Conservation (phyloP, 2,113 vertebrate genomes). For the Muntiacus muntjak region DNA sequence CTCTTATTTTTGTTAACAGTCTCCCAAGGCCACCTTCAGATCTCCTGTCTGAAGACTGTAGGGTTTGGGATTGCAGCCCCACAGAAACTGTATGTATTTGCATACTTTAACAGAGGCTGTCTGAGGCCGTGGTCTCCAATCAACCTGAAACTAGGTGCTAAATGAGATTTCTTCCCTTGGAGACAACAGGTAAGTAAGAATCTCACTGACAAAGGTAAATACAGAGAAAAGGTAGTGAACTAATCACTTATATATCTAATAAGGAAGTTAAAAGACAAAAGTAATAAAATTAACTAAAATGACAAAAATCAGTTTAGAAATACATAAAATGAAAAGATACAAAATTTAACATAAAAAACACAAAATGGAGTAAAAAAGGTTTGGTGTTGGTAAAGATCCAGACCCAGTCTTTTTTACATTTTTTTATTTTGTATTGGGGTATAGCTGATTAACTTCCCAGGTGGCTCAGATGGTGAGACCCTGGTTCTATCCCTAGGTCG, state of each 20-base stretch:
- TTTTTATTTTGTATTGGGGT: background rate
- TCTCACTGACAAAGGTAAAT: background rate
- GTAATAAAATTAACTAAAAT: background rate
- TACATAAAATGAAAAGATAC: background rate
- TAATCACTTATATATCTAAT: background rate
- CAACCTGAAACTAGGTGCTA: background rate
- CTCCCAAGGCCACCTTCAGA: background rate
- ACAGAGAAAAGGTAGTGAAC: background rate
- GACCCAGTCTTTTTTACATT: background rate
- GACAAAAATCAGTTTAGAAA: background rate
- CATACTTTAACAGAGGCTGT: background rate
- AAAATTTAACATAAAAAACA: background rate
- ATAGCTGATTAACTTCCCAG: background rate
- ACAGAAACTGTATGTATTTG: background rate
- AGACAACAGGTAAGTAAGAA: background rate
- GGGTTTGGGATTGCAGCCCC: background rate
- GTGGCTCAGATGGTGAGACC: background rate
- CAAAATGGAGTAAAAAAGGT: background rate
- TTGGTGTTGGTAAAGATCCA: background rate
- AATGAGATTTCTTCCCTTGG: background rate
- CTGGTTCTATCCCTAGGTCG: background rate
- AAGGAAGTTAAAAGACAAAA: background rate
- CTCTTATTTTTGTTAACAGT: background rate
- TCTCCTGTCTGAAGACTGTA: background rate
- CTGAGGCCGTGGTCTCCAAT: background rate